Evolutionary conservation across 2,888 invertebrate genomes (phyloP), one percentile per base, ranked within the genome.

Genomic region (Eupithecia tripunctaria): DNA sequence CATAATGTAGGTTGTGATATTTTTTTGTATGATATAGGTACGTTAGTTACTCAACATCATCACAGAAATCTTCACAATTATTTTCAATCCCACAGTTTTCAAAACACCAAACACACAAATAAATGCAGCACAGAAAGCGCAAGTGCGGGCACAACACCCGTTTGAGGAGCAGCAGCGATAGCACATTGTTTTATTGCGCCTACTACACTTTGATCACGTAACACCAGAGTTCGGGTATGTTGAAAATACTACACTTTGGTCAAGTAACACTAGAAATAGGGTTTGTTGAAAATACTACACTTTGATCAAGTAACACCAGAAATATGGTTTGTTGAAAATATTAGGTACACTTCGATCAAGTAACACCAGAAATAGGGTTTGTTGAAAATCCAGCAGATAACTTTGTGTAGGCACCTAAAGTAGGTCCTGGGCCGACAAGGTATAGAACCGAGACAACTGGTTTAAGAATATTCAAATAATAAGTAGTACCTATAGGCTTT

Each of bases 101-200:
- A n/a, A 56, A 56, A 12, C 56, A 56, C 56, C 56, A 56, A 56
- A 25, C 25, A 56, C 56, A 56, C 25, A 56, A 56, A 56, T 56
- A 56, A 56, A 56, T 10, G 5, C 56, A 56, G 12, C 12, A 56
- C 56, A 56, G 1, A 56, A 12, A 1, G 0, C 56, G 25, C 14
- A 56, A 25, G 56, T 56, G 12, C 56, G 56, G 1, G 56, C 56
- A 14, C 56, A 56, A 14, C 56, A 56, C 4, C 56, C 56, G 25
- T 56, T 25, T 56, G 56, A 56, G 1, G 56, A 56, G 56, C 25
- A 56, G 2, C 56, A 56, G 2, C 56, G 25, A 25, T 25, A 56
- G 14, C 56, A 56, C 56, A 56, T 56, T 56, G 25, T 56, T 10
- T 21, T 43, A 43, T 18, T 18, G 18, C 43, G n/a, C n/a, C 6